phyloP scores from a whole-genome alignment of 1,140 invertebrate species.

The Chionoecetes opilio region DNA sequence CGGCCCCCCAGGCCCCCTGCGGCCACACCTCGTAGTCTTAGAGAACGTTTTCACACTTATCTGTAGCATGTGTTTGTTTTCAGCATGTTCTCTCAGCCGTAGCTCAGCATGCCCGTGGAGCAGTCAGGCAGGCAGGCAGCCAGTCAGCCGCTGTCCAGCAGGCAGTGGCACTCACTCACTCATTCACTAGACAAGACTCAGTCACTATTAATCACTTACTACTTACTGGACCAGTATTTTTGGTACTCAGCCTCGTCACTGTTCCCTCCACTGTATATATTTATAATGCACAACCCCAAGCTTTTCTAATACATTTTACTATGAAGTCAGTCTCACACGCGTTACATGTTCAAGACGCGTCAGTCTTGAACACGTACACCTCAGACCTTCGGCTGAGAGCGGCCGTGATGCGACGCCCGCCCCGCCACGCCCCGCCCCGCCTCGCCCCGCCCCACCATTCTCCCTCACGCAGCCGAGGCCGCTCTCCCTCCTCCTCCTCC shows the following conservation, averaged over 20 bases:
- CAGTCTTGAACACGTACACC: conserved; percentile 54
- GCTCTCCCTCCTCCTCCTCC: background rate
- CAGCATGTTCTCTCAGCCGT: conserved; percentile 64
- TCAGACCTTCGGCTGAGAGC: conserved; percentile 64
- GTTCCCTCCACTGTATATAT: conserved; percentile 75
- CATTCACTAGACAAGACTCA: background rate
- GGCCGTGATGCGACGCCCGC: conserved; percentile 22
- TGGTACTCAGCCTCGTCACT: conserved; percentile 30
- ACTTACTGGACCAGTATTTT: conserved; percentile 22
- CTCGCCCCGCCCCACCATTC: background rate
- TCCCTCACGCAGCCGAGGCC: background rate
- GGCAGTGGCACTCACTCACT: conserved; percentile 1
- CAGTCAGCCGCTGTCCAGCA: conserved; percentile 23
- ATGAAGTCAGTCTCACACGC: conserved; percentile 52
- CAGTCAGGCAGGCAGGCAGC: conserved; percentile 13
- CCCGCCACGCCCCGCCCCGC: background rate
- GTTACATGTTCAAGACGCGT: conserved; percentile 60
- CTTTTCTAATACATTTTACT: conserved; percentile 69
- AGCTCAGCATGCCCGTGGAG: conserved; percentile 1
- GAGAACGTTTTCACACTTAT: conserved; percentile 53
- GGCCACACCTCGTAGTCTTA: background rate
- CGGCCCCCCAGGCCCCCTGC: background rate
- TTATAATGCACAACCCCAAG: conserved; percentile 72
- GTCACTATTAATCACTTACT: background rate
- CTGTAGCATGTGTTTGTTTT: conserved; percentile 69